These are phyloP conservation scores for Hemicrepidius hirtus DNA, from an alignment of 2,888 invertebrate genomes.

Conservation along the genomic window DNA sequence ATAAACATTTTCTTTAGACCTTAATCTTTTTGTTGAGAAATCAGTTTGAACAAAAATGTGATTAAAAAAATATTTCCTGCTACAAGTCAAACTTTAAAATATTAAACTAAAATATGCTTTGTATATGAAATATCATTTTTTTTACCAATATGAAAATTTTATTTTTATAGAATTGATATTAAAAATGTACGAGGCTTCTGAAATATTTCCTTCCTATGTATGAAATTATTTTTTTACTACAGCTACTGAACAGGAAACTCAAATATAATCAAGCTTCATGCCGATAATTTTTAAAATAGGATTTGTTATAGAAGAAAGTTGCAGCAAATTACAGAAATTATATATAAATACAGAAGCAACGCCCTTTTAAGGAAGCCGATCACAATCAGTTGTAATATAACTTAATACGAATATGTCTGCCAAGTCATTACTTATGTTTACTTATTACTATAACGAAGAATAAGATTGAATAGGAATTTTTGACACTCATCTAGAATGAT, in stretches of 20 bases:
- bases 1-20: too few species aligned
- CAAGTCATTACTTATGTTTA: not conserved
- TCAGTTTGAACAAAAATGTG: too few species aligned
- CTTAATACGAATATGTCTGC: slow-evolving; percentile 8
- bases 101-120: too few species aligned
- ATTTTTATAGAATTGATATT: too few species aligned
- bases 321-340: slow-evolving; percentile 16
- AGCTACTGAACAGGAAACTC: not conserved
- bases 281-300: not conserved
- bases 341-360: slow-evolving; percentile 9
- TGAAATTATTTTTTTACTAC: too few species aligned
- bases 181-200: too few species aligned
- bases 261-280: not conserved
- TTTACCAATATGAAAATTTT: too few species aligned
- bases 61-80: too few species aligned
- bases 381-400: slow-evolving; percentile 1
- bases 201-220: too few species aligned
- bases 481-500: slow-evolving; percentile 15
- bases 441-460: not conserved
- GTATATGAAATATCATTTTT: too few species aligned
- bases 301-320: slow-evolving; percentile 22
- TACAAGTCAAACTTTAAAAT: too few species aligned
- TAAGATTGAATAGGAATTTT: not conserved
- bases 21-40: too few species aligned
- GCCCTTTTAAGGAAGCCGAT: slow-evolving; percentile 19